Conservation (phyloP, 2,888 invertebrate genomes). For the Notocelia uddmanniana region DNA sequence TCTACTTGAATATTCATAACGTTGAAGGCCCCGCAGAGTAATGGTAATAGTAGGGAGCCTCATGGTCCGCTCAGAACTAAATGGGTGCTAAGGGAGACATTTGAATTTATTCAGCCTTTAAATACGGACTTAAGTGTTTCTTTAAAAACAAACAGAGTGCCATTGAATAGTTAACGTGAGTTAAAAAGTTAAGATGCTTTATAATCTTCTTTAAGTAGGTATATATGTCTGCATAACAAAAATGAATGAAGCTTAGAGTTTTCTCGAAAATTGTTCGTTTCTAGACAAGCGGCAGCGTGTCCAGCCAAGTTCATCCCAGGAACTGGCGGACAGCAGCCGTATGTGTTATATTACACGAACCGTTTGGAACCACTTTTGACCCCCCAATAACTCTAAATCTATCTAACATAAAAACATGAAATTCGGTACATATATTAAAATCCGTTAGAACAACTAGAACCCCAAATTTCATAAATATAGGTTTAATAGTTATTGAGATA, state of each 20-base stretch:
- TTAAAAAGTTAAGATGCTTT: neutral
- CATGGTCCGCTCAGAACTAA: slow-evolving; percentile 36
- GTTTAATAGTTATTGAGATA: too few relatives aligned
- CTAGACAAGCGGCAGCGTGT: too few relatives aligned
- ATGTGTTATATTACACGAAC: too few relatives aligned
- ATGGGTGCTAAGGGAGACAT: slow-evolving; percentile 29
- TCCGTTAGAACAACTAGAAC: too few relatives aligned
- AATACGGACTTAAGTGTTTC: neutral
- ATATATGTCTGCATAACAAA: neutral
- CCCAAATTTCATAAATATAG: too few relatives aligned
- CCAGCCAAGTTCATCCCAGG: too few relatives aligned
- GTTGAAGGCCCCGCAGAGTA: slow-evolving; percentile 16
- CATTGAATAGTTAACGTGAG: neutral
- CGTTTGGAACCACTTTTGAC: too few relatives aligned
- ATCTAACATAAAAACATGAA: too few relatives aligned
- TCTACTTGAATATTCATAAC: slow-evolving; percentile 55
- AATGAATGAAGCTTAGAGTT: slow-evolving; percentile 7
- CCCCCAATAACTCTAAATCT: too few relatives aligned
- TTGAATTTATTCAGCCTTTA: slow-evolving; percentile 20
- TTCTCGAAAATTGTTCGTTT: slow-evolving; percentile 6
- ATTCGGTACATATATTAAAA: too few relatives aligned
- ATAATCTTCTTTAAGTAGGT: neutral
- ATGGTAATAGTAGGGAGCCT: slow-evolving; percentile 39
- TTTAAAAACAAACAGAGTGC: slow-evolving; percentile 7
- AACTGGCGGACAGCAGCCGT: too few relatives aligned